Evolutionary conservation across 2,797 vertebrate genomes (phyloP).

Genomic region (Brachymystax lenok): DNA sequence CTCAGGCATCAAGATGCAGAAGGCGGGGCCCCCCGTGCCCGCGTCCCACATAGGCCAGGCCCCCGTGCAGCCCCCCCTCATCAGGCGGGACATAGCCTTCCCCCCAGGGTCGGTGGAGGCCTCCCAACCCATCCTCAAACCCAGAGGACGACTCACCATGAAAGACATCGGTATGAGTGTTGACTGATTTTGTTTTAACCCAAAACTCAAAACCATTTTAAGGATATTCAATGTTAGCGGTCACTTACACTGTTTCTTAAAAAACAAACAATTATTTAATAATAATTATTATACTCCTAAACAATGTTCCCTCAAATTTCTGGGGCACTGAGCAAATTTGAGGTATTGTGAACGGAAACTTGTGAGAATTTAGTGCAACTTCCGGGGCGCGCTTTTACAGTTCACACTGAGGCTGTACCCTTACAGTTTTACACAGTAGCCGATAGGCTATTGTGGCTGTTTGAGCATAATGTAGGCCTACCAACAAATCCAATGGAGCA

Average conservation of each 20-base stretch:
- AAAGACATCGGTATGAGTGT: conserved; percentile 92
- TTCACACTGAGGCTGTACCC: too few relatives aligned
- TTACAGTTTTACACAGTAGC: too few relatives aligned
- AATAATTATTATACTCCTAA: too few relatives aligned
- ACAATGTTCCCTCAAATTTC: too few relatives aligned
- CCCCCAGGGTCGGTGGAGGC: conserved; percentile 94
- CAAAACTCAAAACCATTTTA: too few relatives aligned
- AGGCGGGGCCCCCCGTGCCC: conserved; percentile 93
- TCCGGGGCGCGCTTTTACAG: too few relatives aligned
- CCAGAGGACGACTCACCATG: conserved; percentile 89
- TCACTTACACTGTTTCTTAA: neutral
- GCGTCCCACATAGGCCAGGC: conserved; percentile 92
- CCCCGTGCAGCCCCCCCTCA: conserved; percentile 89
- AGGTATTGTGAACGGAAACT: too few relatives aligned
- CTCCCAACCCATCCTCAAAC: conserved; percentile 91
- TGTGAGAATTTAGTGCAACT: too few relatives aligned
- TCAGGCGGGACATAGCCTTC: conserved; percentile 93
- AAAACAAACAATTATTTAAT: neutral
- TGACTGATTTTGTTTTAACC: neutral
- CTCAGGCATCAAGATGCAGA: conserved; percentile 96
- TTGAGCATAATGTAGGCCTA: too few relatives aligned
- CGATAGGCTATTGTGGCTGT: too few relatives aligned
- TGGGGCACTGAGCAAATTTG: too few relatives aligned
- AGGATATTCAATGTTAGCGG: neutral
- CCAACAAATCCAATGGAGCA: too few relatives aligned